Conservation (phyloP, 1,140 invertebrate species). For the Drosophila simulans region DNA sequence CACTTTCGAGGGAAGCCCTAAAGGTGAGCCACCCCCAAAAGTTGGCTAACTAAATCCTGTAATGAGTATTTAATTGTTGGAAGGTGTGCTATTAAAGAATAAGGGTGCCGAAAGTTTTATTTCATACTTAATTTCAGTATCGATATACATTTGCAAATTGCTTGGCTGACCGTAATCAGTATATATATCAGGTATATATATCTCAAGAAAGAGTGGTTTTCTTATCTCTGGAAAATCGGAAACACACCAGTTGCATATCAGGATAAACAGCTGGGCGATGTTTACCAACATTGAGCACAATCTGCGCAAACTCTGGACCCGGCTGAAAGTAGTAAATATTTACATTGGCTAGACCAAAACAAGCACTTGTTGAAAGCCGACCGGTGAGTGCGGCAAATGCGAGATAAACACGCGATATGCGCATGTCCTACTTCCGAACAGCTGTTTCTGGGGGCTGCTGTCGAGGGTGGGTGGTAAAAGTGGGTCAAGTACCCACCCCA, state of each 20-base stretch:
- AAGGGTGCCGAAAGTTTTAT: neutral
- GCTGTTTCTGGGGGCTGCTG: slow-evolving; percentile 49
- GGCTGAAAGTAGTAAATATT: slow-evolving; percentile 61
- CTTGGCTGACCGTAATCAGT: neutral
- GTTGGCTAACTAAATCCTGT: slow-evolving; percentile 4
- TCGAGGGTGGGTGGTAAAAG: slow-evolving; percentile 56
- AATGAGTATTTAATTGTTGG: slow-evolving; percentile 45
- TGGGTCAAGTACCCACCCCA: slow-evolving; percentile 63
- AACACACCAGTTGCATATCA: slow-evolving; percentile 47
- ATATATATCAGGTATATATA: too few relatives aligned
- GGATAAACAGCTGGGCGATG: slow-evolving; percentile 51
- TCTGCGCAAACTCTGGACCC: slow-evolving; percentile 67
- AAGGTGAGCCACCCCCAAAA: slow-evolving; percentile 15
- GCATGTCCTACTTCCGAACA: slow-evolving; percentile 67
- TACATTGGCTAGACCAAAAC: slow-evolving; percentile 64
- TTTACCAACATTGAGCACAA: slow-evolving; percentile 56
- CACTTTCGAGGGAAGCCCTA: slow-evolving; percentile 48
- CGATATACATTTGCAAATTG: neutral
- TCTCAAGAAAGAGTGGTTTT: neutral
- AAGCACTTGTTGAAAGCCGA: slow-evolving; percentile 68
- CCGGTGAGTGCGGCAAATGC: slow-evolving; percentile 45
- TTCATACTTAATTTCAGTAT: neutral
- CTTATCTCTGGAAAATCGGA: slow-evolving; percentile 13
- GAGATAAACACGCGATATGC: slow-evolving; percentile 65
- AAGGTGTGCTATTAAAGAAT: neutral